Conservation (phyloP, 2,113 vertebrate genomes). For the Ondatra zibethicus region DNA sequence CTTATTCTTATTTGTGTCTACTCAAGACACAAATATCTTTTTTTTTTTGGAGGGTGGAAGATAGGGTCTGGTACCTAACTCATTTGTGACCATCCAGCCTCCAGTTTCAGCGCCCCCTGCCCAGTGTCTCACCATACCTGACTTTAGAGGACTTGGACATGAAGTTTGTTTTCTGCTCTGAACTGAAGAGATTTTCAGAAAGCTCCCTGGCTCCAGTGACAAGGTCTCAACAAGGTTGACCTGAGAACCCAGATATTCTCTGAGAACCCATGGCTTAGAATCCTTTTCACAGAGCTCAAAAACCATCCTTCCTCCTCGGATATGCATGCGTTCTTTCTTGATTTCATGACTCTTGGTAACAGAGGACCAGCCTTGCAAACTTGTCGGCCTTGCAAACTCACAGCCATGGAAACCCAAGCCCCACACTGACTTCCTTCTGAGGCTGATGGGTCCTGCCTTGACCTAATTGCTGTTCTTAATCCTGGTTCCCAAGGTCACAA, state of each 20-base stretch:
- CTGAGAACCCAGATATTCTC: neutral
- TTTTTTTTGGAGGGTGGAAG: neutral
- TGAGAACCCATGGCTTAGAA: neutral
- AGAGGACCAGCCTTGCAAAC: neutral
- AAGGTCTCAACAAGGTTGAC: neutral
- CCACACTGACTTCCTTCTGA: neutral
- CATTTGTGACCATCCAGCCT: neutral
- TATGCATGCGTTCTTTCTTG: neutral
- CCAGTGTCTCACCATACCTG: neutral
- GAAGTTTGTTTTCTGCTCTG: neutral
- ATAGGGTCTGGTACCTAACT: neutral
- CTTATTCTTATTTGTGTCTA: too few species aligned
- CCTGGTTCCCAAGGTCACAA: neutral
- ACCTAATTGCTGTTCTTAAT: neutral
- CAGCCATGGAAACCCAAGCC: neutral
- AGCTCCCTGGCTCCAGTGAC: neutral
- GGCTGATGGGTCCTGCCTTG: neutral
- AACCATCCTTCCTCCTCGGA: neutral
- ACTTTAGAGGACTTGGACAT: neutral
- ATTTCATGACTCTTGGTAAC: neutral
- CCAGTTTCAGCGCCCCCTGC: neutral
- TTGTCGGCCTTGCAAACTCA: neutral
- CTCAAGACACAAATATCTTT: neutral
- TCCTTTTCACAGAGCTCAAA: neutral
- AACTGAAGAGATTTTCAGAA: neutral